Conservation (phyloP, 2,797 vertebrate species). For the Melanogrammus aeglefinus region DNA sequence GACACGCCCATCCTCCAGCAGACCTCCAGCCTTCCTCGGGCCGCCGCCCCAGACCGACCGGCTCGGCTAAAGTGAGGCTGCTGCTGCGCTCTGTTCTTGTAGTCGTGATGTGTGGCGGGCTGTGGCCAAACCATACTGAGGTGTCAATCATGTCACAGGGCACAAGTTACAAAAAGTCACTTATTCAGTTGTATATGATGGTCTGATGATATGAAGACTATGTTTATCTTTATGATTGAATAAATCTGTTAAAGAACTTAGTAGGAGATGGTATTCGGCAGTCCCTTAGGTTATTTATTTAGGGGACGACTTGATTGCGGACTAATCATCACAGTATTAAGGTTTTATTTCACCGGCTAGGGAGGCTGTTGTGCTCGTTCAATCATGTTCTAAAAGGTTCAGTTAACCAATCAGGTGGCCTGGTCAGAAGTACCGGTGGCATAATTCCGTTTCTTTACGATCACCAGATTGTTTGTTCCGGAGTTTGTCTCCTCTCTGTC, state of each 20-base stretch:
- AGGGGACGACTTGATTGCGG: too few species aligned
- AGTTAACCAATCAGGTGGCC: too few species aligned
- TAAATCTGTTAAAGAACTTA: too few species aligned
- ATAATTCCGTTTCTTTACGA: too few species aligned
- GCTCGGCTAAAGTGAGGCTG: constrained; percentile 81
- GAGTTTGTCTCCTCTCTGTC: constrained; percentile 76
- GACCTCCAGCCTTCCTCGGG: constrained; percentile 63
- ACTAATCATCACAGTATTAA: too few species aligned
- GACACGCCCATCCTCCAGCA: constrained; percentile 80
- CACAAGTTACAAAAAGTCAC: background rate
- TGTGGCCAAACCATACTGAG: background rate
- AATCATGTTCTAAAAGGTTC: too few species aligned
- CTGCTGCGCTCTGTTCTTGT: background rate
- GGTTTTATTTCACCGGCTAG: too few species aligned
- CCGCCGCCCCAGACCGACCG: constrained; percentile 58
- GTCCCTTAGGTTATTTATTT: too few species aligned
- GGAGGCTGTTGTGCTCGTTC: too few species aligned
- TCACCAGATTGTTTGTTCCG: constrained; percentile 82
- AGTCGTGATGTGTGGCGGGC: background rate
- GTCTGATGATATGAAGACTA: too few species aligned
- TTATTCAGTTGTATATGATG: background rate
- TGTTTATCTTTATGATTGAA: too few species aligned
- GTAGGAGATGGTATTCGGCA: too few species aligned
- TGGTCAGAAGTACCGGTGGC: background rate
- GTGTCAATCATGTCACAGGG: background rate